These are phyloP conservation scores for Poeciliopsis turneri DNA, from an alignment of 2,797 vertebrate genomes.

Conservation along the genomic window DNA sequence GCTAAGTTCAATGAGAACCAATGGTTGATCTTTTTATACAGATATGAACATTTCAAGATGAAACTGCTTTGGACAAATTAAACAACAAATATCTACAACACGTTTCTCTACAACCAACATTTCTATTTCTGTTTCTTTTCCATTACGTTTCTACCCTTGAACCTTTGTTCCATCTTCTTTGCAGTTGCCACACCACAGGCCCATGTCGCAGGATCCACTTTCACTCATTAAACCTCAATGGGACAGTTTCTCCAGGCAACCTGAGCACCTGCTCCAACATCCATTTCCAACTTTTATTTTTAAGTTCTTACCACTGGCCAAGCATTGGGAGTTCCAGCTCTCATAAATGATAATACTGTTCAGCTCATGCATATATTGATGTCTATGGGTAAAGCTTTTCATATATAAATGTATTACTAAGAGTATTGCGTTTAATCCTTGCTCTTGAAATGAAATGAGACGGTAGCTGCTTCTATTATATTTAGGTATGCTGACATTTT, in stretches of 20 bases:
- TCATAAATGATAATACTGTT: background rate
- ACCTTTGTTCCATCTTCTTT: constrained; percentile 10
- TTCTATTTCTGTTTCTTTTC: background rate
- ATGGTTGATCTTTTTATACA: background rate
- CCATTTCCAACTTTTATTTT: background rate
- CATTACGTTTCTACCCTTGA: background rate
- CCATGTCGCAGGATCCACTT: constrained; percentile 15
- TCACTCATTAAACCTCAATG: constrained; percentile 28
- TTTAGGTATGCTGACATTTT: constrained; percentile 1
- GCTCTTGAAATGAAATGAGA: background rate
- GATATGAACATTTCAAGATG: background rate
- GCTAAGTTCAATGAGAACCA: background rate
- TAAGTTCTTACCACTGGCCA: background rate
- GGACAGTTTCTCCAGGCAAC: constrained; percentile 13
- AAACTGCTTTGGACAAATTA: background rate
- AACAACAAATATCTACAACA: background rate
- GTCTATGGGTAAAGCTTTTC: background rate
- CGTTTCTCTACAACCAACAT: background rate
- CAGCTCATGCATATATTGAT: background rate
- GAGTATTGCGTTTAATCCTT: background rate
- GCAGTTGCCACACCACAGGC: constrained; percentile 2
- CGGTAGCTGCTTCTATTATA: background rate
- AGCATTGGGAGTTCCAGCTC: background rate
- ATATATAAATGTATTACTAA: background rate
- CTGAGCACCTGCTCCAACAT: constrained; percentile 25